These are phyloP conservation scores for Phasia obesa DNA, from an alignment of 2,888 invertebrate species.

Conservation along the genomic window DNA sequence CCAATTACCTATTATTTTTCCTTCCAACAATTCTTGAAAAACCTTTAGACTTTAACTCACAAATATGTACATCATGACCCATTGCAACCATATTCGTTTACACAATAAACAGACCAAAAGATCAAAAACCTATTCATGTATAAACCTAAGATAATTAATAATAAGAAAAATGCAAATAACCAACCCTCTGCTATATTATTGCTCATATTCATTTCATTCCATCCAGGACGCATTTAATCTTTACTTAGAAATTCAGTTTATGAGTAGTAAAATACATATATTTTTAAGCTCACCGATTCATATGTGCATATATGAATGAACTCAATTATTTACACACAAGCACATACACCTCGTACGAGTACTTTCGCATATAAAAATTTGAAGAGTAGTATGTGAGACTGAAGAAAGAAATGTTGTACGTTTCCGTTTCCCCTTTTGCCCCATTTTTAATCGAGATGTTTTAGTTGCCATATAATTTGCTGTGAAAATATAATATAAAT, in stretches of 20 bases:
- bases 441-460: too few species aligned
- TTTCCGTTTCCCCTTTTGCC: background rate
- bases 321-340: too few species aligned
- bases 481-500: too few species aligned
- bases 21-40: too few species aligned
- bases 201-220: too few species aligned
- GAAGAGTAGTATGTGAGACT: background rate
- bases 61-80: background rate
- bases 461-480: too few species aligned
- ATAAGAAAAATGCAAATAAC: background rate
- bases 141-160: background rate
- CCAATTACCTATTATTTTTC: too few species aligned
- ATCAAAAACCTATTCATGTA: background rate
- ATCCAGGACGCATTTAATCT: background rate
- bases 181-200: too few species aligned
- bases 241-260: slow-evolving; percentile 40
- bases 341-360: background rate
- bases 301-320: background rate
- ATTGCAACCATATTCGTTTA: background rate
- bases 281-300: background rate
- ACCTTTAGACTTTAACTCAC: too few species aligned
- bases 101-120: background rate
- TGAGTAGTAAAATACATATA: slow-evolving; percentile 31
- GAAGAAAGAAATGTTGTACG: background rate
- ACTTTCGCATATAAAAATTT: background rate